A percentile compares a stretch with the other conserved stretches of the same genome.
These are phyloP conservation scores for Uropsilus gracilis DNA, from an alignment of 2,113 vertebrate species.

Conservation along the genomic window DNA sequence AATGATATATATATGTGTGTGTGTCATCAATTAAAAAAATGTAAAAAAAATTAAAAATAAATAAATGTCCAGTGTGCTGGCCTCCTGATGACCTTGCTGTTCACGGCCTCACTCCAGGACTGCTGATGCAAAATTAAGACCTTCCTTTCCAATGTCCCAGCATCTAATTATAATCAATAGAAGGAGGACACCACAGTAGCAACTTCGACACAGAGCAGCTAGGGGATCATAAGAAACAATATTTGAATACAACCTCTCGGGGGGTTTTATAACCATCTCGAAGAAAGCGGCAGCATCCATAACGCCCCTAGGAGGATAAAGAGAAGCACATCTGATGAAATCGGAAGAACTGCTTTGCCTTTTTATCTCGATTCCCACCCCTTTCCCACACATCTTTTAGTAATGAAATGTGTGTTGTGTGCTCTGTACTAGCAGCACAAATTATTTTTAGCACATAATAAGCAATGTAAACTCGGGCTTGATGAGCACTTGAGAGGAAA, in stretches of 20 bases:
- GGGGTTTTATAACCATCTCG: constrained; percentile 97
- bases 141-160: constrained; percentile 23
- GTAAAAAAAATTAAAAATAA: no score
- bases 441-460: constrained; percentile 31
- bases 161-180: constrained; percentile 50
- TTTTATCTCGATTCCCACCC: constrained; percentile 13
- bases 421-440: background rate
- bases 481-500: background rate
- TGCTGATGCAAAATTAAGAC: constrained; percentile 49
- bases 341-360: constrained; percentile 26
- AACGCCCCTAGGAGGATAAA: constrained; percentile 91
- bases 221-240: constrained; percentile 58
- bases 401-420: constrained; percentile 3
- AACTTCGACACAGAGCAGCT: constrained; percentile 58
- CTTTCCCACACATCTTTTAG: background rate
- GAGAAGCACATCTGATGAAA: constrained; percentile 45
- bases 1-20: no score
- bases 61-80: background rate
- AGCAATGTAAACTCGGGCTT: constrained; percentile 43
- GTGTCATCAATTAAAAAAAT: no score
- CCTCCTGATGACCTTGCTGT: constrained; percentile 31
- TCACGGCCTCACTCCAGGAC: constrained; percentile 37
- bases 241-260: constrained; percentile 91
- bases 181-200: background rate
- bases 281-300: constrained; percentile 98